Conservation (phyloP, 2,797 vertebrate species). For the Sparidentex hasta region DNA sequence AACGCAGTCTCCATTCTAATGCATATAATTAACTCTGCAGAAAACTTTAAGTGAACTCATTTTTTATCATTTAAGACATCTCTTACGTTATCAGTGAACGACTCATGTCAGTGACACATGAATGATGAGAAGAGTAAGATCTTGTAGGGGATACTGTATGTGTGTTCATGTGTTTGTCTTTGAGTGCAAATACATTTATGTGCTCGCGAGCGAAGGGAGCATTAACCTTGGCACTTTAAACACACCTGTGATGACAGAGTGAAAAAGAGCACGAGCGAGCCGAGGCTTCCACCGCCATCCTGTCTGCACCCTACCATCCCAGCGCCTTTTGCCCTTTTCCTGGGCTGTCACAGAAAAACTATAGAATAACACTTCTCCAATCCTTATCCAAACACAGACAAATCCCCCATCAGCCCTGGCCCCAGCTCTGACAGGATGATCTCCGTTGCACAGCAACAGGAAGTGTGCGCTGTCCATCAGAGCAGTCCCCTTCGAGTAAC, state of each 20-base stretch:
- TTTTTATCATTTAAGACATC: neutral
- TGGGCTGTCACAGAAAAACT: conserved; percentile 80
- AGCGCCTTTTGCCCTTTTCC: conserved; percentile 79
- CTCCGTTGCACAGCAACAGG: conserved; percentile 83
- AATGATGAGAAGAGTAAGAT: conserved; percentile 3
- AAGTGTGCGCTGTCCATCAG: conserved; percentile 82
- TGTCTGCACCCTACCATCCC: conserved; percentile 80
- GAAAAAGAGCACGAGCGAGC: conserved; percentile 66
- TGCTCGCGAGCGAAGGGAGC: conserved; percentile 36
- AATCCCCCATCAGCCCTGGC: conserved; percentile 81
- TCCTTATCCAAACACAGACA: conserved; percentile 87
- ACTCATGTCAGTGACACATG: neutral
- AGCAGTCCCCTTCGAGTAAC: conserved; percentile 73
- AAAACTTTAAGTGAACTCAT: neutral
- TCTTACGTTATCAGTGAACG: neutral
- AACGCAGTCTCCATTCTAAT: neutral
- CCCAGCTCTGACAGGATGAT: conserved; percentile 82
- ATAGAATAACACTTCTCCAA: conserved; percentile 86
- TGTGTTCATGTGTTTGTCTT: conserved; percentile 18
- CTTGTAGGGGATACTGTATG: neutral
- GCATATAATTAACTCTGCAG: conserved; percentile 12
- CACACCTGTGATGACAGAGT: conserved; percentile 82
- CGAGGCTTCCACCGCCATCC: conserved; percentile 74
- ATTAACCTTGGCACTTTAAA: conserved; percentile 75
- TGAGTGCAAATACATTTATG: conserved; percentile 37